Base-by-base conservation (phyloP, 2,888 invertebrate genomes). In the Scaptomyza flava region DNA sequence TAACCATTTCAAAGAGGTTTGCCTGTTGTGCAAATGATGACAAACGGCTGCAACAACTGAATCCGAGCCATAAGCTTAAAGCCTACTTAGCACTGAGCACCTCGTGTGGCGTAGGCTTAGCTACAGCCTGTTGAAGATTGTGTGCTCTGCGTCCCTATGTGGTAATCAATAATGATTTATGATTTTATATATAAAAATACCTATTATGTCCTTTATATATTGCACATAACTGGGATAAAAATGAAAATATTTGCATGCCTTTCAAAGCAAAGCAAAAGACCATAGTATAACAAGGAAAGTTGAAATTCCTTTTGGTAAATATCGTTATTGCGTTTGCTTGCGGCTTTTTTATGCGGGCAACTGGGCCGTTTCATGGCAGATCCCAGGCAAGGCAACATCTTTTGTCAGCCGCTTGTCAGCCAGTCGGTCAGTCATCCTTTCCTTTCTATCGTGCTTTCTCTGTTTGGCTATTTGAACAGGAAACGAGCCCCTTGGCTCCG, bases 101-200 rank as follows among this genome's bases (percentile, higher is more conserved):
- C 30, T 59, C 41, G 50, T 59, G 59, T 43, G 6, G 23, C 4
- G 23, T 47, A 17, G 47, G 27, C 20, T 60, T 23, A 34, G 12
- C 17, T 50, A 14, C 14, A 45, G 27, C 2, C 47, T 42, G 9
- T 36, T n/a, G n/a, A 33, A 31, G 27, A 30, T 34, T 30, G 46
- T n/a, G 4, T 43, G 14, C 46, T 6, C 34, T 33, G 43, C 7
- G 46, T 34, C 33, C 6, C 54, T 45, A 30, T 38, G 34, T 38
- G 34, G 51, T 56, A 66, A 71, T 77, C 73, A 66, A 77, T 71
- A 73, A 59, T 77, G 72, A 73, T 73, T 77, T 66, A 77, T 73
- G 77, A 45, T 56, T 51, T n/a, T 47, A 50, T 53, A 52, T 46
- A 48, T 36, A 17, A 17, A 17, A 17, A 17, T 17, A 17, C 17